Base-by-base conservation (phyloP, 2,888 invertebrate species). In the Dysmachus trigonus region DNA sequence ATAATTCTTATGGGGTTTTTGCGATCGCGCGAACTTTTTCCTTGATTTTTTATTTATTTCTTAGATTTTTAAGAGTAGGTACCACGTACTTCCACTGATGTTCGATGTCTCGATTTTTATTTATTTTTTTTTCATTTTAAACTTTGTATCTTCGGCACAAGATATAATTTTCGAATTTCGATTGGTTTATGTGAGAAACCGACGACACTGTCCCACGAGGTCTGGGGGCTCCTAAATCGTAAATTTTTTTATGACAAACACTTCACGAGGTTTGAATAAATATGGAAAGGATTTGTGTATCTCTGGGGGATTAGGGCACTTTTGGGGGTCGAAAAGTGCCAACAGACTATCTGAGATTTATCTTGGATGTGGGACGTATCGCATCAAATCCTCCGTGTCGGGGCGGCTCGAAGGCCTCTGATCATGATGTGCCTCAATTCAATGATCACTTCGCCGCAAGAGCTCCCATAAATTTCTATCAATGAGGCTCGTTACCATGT, bases 231-330 rank as follows among this genome's bases (percentile, higher is more conserved):
- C 62, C 62, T 22, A 62, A 41, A 62, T 62, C 62, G 62, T 62
- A 62, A 76, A 76, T 38, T 76, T 38, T 74, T 76, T 76, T 76
- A 76, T 41, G 76, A 76, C 38, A 76, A 38, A 27, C 38, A 76
- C 33, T 76, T 76, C 76, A 76, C 76, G 76, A 38, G 76, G 6
- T 41, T 76, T 76, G 76, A 76, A 76, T 76, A 76, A 76, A 76
- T 41, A 35, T 76, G 35, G 35, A 41, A n/a, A 41, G 76, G 35
- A 76, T 76, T 76, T 76, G 73, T 73, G 31, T 33, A 33, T 73
- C 33, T 15, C 33, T 73, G 31, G 27, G 27, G n/a, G 35, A 62
- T 62, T 62, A 62, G 62, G 27, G 62, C 62, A 18, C 62, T 62
- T 47, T 62, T 62, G 62, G 62, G 62, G 62, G 62, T 62, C 62